Conservation (phyloP, 1,140 invertebrate species). For the Streblospio benedicti region DNA sequence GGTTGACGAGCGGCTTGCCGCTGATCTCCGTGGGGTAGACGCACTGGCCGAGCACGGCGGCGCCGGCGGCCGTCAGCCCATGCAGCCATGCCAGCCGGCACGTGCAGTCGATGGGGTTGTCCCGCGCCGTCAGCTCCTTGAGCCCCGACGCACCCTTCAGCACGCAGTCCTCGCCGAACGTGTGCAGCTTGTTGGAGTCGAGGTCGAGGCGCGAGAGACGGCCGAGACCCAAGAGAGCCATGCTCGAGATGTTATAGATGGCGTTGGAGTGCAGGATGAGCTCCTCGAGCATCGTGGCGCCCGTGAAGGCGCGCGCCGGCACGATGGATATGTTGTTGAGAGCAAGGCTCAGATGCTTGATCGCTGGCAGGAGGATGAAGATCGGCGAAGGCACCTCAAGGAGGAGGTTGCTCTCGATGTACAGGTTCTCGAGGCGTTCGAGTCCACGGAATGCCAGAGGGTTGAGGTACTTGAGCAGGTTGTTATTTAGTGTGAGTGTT, state of each 20-base stretch:
- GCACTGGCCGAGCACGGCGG: constrained; percentile 2
- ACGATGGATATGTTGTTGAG: constrained; percentile 5
- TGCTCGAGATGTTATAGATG: constrained; percentile 7
- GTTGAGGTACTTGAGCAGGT: constrained; percentile 5
- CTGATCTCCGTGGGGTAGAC: background rate
- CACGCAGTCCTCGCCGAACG: constrained; percentile 5
- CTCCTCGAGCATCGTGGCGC: background rate
- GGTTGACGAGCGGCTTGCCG: background rate
- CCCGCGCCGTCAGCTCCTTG: background rate
- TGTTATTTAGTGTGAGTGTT: background rate
- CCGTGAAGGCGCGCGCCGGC: background rate
- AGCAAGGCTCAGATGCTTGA: constrained; percentile 3
- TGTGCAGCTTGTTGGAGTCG: constrained; percentile 3
- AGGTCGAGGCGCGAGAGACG: background rate
- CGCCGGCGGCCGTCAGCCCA: background rate
- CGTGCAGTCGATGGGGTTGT: constrained; percentile 9
- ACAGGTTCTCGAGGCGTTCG: background rate
- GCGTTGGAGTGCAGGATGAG: constrained; percentile 1
- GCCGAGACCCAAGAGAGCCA: background rate
- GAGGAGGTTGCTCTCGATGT: constrained; percentile 12
- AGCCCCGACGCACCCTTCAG: background rate
- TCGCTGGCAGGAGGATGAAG: background rate
- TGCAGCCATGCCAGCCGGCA: constrained; percentile 6
- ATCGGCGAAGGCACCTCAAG: background rate
- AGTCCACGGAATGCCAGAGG: constrained; percentile 1